A percentile compares a stretch with the other conserved stretches of the same genome.
Evolutionary conservation across 2,113 vertebrate species (phyloP).

Genomic region (Aphyosemion australe): DNA sequence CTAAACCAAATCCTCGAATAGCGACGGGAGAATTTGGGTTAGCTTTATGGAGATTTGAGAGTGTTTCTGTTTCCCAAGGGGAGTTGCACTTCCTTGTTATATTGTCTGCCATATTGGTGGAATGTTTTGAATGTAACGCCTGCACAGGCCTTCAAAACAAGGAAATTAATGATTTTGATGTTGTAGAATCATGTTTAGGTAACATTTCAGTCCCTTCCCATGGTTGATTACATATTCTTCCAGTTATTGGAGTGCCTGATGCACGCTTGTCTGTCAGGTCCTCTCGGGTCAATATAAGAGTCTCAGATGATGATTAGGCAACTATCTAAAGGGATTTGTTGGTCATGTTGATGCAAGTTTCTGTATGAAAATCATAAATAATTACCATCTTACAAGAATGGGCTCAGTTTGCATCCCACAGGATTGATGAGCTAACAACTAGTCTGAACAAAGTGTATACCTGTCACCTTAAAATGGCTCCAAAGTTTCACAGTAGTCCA

Average conservation of each 20-base stretch:
- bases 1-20: constrained; percentile 41
- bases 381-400: too few relatives aligned
- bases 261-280: not conserved
- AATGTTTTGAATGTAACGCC: constrained; percentile 76
- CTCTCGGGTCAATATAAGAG: not conserved
- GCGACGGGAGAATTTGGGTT: constrained; percentile 18
- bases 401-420: too few relatives aligned
- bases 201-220: constrained; percentile 11
- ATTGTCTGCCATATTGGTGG: constrained; percentile 83
- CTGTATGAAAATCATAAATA: too few relatives aligned
- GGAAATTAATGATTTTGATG: constrained; percentile 58
- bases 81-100: constrained; percentile 64
- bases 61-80: constrained; percentile 23
- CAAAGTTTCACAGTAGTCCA: too few relatives aligned
- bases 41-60: constrained; percentile 30
- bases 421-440: too few relatives aligned
- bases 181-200: constrained; percentile 3
- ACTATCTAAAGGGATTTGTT: too few relatives aligned
- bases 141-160: constrained; percentile 67
- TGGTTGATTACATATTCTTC: constrained; percentile 8
- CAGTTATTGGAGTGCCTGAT: not conserved
- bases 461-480: too few relatives aligned
- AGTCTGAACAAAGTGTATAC: too few relatives aligned
- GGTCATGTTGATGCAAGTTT: too few relatives aligned
- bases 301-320: not conserved